Percentiles rank a stretch among this genome's conserved stretches.
Conservation (phyloP, 2,888 invertebrate genomes). For the Phyto melanocephala region DNA sequence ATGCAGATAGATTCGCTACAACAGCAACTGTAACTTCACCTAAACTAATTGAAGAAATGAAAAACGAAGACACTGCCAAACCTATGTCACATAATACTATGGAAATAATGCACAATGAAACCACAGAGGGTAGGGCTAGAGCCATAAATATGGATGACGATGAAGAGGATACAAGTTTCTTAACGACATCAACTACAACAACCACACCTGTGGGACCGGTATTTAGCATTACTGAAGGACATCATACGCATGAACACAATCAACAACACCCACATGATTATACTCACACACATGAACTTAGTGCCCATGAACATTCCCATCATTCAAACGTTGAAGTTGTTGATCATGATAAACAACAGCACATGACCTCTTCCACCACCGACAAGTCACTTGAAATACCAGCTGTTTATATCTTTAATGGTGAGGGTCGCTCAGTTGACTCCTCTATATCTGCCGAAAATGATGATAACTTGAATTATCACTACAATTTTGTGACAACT, state of each 20-base stretch:
- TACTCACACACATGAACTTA: conserved; percentile 1
- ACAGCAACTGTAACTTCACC: conserved; percentile 62
- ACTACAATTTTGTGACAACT: conserved; percentile 70
- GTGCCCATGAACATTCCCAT: neutral
- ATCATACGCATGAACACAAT: conserved; percentile 56
- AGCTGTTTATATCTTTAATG: conserved; percentile 69
- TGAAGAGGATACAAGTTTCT: conserved; percentile 43
- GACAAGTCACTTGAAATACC: conserved; percentile 60
- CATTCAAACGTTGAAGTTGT: neutral
- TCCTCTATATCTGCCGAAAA: conserved; percentile 67
- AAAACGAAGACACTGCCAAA: conserved; percentile 71
- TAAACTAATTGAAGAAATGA: conserved; percentile 46
- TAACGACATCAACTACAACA: conserved; percentile 39
- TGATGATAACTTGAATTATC: conserved; percentile 65
- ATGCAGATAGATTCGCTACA: conserved; percentile 59
- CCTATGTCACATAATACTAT: conserved; percentile 54
- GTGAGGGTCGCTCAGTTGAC: conserved; percentile 72
- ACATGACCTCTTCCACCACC: conserved; percentile 56
- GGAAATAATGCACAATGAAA: conserved; percentile 42
- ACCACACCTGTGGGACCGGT: conserved; percentile 66
- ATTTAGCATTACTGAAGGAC: conserved; percentile 74
- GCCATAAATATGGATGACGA: conserved; percentile 72
- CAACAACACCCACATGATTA: conserved; percentile 45
- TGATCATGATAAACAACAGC: conserved; percentile 50
- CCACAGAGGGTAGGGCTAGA: conserved; percentile 72